Conservation (phyloP, 2,113 vertebrate genomes). For the Tylochromis polylepis region DNA sequence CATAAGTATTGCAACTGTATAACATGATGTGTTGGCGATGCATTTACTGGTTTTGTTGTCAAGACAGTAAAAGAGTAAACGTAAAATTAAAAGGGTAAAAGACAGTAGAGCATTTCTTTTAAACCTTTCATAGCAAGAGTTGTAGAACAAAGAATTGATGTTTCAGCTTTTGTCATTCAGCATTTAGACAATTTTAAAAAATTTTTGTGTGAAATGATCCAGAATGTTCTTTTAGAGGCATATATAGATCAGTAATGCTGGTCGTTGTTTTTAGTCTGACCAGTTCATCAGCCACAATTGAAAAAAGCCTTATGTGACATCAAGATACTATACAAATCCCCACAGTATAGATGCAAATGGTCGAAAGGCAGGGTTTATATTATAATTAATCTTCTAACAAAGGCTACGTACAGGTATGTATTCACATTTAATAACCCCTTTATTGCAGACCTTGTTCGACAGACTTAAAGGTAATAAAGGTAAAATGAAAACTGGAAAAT, state of each 20-base stretch:
- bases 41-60: background rate
- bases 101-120: background rate
- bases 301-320: background rate
- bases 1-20: background rate
- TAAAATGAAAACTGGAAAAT: background rate
- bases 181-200: background rate
- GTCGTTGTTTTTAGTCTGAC: constrained; percentile 4
- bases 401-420: background rate
- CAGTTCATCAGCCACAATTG: constrained; percentile 21
- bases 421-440: background rate
- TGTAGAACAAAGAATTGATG: background rate
- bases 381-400: background rate
- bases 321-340: background rate
- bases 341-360: background rate
- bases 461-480: background rate
- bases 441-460: background rate
- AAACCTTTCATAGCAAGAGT: background rate
- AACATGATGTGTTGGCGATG: background rate
- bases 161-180: background rate
- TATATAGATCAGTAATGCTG: constrained; percentile 18
- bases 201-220: background rate
- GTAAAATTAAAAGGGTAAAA: background rate
- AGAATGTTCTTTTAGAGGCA: constrained; percentile 22
- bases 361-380: background rate
- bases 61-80: background rate